Evolutionary conservation across 1,140 invertebrate genomes (phyloP).

Genomic region (Paraescarpia echinospica): DNA sequence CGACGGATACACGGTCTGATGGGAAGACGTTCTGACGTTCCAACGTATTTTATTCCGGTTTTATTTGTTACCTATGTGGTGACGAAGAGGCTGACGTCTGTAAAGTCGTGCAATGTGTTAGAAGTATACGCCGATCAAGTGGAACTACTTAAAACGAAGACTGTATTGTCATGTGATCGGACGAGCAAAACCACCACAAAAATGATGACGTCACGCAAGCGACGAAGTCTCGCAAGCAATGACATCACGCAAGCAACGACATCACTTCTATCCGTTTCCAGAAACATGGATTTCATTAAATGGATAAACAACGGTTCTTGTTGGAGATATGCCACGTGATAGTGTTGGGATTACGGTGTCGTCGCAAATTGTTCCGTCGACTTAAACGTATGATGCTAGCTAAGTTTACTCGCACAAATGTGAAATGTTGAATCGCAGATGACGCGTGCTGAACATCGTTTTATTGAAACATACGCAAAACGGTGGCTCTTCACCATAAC

Average conservation of each 20-base stretch:
- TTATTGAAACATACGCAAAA: background rate
- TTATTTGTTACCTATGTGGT: background rate
- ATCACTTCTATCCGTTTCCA: background rate
- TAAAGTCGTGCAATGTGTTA: background rate
- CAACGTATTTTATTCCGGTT: background rate
- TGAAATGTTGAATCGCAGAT: background rate
- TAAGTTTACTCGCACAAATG: background rate
- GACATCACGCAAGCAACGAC: background rate
- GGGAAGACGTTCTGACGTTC: background rate
- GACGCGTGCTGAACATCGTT: background rate
- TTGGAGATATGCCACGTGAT: background rate
- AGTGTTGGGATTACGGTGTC: background rate
- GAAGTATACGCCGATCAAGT: background rate
- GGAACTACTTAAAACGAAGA: background rate
- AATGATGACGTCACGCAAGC: background rate
- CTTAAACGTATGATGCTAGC: background rate
- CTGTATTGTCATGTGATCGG: background rate
- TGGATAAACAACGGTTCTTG: background rate
- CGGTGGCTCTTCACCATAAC: background rate
- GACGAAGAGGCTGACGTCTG: no score
- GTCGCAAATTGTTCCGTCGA: background rate
- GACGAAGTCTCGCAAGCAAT: background rate
- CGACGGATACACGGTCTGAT: background rate
- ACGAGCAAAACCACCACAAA: background rate
- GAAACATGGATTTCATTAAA: background rate